A percentile compares a stretch with the other conserved stretches of the same genome.
phyloP scores from a whole-genome alignment of 2,888 invertebrate genomes.

The Meghimatium bilineatum region DNA sequence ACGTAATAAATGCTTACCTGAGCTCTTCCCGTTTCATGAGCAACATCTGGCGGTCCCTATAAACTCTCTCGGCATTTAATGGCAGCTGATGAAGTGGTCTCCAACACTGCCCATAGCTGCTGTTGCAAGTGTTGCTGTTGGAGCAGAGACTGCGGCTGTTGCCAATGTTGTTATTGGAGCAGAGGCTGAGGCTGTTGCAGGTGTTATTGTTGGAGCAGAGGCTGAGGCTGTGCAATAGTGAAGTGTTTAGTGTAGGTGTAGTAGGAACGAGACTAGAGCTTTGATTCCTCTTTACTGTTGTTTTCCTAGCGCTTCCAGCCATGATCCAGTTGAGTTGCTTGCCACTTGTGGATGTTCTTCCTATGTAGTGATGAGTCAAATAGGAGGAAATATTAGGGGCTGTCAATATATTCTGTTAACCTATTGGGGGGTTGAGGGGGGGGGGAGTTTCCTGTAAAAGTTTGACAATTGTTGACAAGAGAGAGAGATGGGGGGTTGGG shows the following conservation, averaged over 20 bases:
- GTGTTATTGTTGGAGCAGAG: neutral
- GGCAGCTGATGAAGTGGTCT: neutral
- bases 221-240: neutral
- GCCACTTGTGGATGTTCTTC: too few relatives aligned
- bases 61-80: neutral
- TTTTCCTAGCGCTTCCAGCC: neutral
- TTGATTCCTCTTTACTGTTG: neutral
- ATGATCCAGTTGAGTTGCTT: neutral
- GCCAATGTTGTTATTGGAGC: neutral
- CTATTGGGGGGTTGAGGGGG: too few relatives aligned
- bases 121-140: neutral
- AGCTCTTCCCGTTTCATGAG: neutral
- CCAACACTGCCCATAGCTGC: neutral
- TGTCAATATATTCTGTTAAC: too few relatives aligned
- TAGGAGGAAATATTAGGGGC: too few relatives aligned
- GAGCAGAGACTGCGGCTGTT: neutral
- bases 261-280: neutral
- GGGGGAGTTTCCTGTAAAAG: too few relatives aligned
- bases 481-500: too few relatives aligned
- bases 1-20: neutral
- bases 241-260: neutral
- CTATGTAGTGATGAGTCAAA: too few relatives aligned
- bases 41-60: neutral
- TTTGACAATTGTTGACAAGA: too few relatives aligned
- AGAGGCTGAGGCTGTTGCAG: neutral